Evolutionary conservation across 1,140 invertebrate genomes (phyloP).

Genomic region (Dysdera silvatica): DNA sequence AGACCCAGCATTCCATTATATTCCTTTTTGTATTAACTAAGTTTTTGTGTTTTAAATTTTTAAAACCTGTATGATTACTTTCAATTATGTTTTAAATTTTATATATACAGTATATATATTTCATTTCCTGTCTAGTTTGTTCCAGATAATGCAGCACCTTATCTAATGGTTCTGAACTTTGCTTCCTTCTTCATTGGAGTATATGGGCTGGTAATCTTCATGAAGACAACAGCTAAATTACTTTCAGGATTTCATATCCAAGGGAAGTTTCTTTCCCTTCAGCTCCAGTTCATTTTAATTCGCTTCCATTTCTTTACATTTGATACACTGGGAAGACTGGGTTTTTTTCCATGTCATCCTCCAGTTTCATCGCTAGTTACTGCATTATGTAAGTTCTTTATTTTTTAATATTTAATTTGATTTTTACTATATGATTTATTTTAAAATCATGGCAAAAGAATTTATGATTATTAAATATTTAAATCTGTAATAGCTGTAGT

Average conservation of each 20-base stretch:
- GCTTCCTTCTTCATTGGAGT: slow-evolving; percentile 27
- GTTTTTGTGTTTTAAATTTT: no score
- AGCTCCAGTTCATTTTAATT: slow-evolving; percentile 29
- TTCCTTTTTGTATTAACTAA: no score
- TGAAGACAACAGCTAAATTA: slow-evolving; percentile 22
- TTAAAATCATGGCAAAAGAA: no score
- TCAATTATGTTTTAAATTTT: no score
- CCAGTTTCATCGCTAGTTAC: slow-evolving; percentile 24
- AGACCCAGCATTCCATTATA: no score
- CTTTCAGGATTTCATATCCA: slow-evolving; percentile 26
- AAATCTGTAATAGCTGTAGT: neutral
- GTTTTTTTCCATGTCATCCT: slow-evolving; percentile 25
- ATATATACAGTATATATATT: no score
- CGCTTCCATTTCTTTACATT: slow-evolving; percentile 30
- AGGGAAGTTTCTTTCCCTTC: slow-evolving; percentile 27
- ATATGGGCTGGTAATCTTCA: slow-evolving; percentile 27
- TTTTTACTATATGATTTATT: neutral
- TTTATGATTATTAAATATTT: no score
- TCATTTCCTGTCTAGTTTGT: slow-evolving; percentile 18
- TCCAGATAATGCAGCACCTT: slow-evolving; percentile 22
- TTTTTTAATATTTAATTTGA: neutral
- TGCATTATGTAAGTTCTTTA: slow-evolving; percentile 22
- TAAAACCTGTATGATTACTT: no score
- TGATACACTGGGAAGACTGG: slow-evolving; percentile 21
- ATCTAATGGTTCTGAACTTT: slow-evolving; percentile 20